Conservation (phyloP, 2,888 invertebrate species). For the Latheticus oryzae region DNA sequence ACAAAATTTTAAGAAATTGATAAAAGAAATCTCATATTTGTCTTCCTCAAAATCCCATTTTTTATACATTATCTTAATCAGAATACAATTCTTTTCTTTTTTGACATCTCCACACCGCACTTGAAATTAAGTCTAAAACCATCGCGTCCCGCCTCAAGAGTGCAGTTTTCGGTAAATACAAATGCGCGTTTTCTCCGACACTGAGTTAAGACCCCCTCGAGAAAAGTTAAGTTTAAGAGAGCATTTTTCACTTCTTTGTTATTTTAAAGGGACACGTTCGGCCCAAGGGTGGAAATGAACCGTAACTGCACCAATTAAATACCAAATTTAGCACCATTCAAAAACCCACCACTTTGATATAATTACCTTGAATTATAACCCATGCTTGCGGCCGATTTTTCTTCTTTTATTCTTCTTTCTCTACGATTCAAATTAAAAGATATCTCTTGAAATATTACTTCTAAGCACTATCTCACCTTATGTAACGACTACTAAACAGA, state of each 20-base stretch:
- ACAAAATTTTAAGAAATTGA: too few species aligned
- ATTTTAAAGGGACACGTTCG: constrained; percentile 44
- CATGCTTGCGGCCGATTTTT: too few species aligned
- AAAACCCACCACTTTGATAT: constrained; percentile 32
- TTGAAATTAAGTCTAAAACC: constrained; percentile 38
- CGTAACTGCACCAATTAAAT: constrained; percentile 41
- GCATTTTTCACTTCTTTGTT: constrained; percentile 45
- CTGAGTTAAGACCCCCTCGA: constrained; percentile 44
- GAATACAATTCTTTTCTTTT: too few species aligned
- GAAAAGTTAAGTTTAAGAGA: constrained; percentile 41
- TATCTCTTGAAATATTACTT: constrained; percentile 30
- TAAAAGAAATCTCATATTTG: too few species aligned
- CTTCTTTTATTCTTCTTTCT: too few species aligned
- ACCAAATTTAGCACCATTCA: constrained; percentile 29
- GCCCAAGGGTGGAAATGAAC: constrained; percentile 30
- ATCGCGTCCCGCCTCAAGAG: constrained; percentile 35
- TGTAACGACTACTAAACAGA: constrained; percentile 6
- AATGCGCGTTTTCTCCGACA: constrained; percentile 44
- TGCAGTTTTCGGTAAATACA: constrained; percentile 45
- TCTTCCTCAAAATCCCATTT: too few species aligned
- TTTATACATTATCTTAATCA: too few species aligned
- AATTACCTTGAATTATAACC: constrained; percentile 35
- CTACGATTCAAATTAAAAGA: constrained; percentile 32
- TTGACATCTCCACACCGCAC: too few species aligned
- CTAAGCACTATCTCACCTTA: constrained; percentile 23